Evolutionary conservation across 2,797 vertebrate genomes (phyloP), one percentile per base, ranked within the genome.

Genomic region (Phaenicophaeus curvirostris): DNA sequence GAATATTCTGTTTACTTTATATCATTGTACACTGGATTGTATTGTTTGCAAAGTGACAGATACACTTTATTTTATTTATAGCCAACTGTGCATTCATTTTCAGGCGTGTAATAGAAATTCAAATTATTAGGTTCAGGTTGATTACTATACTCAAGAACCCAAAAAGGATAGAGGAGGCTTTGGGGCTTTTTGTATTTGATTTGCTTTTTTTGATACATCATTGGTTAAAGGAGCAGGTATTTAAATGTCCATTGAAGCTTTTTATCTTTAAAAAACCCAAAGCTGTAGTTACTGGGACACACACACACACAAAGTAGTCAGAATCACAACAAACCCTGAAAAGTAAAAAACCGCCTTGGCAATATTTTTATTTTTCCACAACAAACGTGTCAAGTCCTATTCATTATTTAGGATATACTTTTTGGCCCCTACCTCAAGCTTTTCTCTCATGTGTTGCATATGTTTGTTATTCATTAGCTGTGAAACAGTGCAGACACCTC

Each of bases 1-100:
- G 42, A 87, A 94, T 93, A 92, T 95, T 93, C 80, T 89, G 90
- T 91, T 96, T 96, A 80, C 65, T 94, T 53, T 35, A 78, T 95
- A 83, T 93, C 76, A 79, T 48, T 46, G 23, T 81, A 73, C 78
- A 93, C 3, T 23, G 68, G 68, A 83, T 69, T 31, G 2, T 74
- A 57, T 58, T 85, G 77, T 94, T 81, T 80, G 76, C 51, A 85
- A 95, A 68, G 79, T 85, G 80, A 91, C 48, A 73, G 71, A 73
- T 81, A 37, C 11, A 33, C 72, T 96, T 83, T 85, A 74, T 73
- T 93, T 85, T 72, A 78, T 87, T 79, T 67, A 23, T 12, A 84
- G 80, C 19, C 55, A 65, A 62, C 3, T 13, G 33, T 21, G 31
- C 13, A 18, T n/a, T 77, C 92, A 69, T 95, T 97, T 96, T 94